Evolutionary conservation across 2,888 invertebrate species (phyloP), one percentile per base, ranked within the genome.

Genomic region (Polyommatus icarus): DNA sequence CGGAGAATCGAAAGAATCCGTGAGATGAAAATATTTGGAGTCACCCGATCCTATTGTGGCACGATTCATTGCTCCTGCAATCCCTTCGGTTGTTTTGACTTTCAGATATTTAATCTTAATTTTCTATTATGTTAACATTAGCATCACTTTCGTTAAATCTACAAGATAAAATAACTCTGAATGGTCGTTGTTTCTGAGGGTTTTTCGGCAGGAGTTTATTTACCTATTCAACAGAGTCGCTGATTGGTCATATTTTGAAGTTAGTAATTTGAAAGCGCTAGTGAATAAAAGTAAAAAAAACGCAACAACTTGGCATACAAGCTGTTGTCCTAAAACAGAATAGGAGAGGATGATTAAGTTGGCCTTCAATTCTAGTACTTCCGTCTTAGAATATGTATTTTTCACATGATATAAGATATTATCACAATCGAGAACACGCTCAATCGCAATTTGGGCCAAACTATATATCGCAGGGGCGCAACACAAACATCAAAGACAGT

Each of bases 1-100:
- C 24, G 61, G 61, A 61, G 24, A 59, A 59, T 59, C 12, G 24
- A 67, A 67, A 67, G 67, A 67, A 32, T 67, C 32, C 67, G 29
- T 15, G 29, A 67, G 24, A 61, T 61, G 61, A 61, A 61, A 61
- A 24, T 67, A 67, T 32, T 67, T 67, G 1, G 15, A 32, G 67
- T 7, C 67, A 67, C 15, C 29, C 15, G 6, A 24, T 67, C 67
- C 29, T 67, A 67, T 67, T 29, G 29, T 67, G 29, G 20, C 20
- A 4, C 10, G 61, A 24, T 20, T 61, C 24, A 61, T 29, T 67
- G 67, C 15, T 29, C 29, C 20, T 15, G 61, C 50, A 50, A 50
- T 29, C 24, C 15, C 1, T 29, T 12, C 15, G 12, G 12, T 29
- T 29, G 20, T 32, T 24, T 67, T 46, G 18, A 5, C 54, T 67